phyloP scores from a whole-genome alignment of 2,797 vertebrate genomes.

The Pangasius macronema region DNA sequence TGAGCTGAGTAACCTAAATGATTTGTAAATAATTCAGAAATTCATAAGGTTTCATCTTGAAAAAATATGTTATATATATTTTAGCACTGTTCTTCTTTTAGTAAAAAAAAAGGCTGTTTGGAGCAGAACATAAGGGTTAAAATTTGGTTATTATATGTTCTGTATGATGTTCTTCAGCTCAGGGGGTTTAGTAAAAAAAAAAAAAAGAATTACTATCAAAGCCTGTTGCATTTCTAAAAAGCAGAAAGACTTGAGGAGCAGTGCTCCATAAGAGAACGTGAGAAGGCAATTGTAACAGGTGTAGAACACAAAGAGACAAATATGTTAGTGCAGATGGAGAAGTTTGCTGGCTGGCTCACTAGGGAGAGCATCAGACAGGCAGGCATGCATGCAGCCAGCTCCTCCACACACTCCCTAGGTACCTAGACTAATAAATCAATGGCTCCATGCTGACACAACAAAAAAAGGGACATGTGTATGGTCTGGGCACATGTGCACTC shows the following conservation, averaged over 20 bases:
- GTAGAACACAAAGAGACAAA: constrained; percentile 65
- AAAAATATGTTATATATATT: no score
- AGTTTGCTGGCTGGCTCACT: constrained; percentile 53
- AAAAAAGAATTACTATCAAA: constrained; percentile 44
- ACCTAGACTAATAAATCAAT: constrained; percentile 56
- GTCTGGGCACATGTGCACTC: constrained; percentile 14
- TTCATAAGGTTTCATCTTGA: no score
- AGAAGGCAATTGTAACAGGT: constrained; percentile 60
- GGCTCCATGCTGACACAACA: constrained; percentile 30
- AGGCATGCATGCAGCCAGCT: constrained; percentile 63
- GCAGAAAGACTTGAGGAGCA: constrained; percentile 20
- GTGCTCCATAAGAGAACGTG: constrained; percentile 17
- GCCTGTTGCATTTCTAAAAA: constrained; percentile 45
- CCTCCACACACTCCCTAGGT: constrained; percentile 43
- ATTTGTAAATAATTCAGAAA: no score
- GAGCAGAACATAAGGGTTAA: not conserved
- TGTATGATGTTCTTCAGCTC: not conserved
- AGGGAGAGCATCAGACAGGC: constrained; percentile 39
- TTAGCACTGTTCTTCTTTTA: not conserved
- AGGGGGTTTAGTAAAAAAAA: not conserved
- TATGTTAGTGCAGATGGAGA: constrained; percentile 55
- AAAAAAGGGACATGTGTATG: constrained; percentile 14
- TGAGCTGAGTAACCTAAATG: no score
- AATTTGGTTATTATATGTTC: not conserved
- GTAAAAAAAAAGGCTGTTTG: not conserved